Conservation (phyloP, 2,113 vertebrate species). For the Acrocephalus arundinaceus region DNA sequence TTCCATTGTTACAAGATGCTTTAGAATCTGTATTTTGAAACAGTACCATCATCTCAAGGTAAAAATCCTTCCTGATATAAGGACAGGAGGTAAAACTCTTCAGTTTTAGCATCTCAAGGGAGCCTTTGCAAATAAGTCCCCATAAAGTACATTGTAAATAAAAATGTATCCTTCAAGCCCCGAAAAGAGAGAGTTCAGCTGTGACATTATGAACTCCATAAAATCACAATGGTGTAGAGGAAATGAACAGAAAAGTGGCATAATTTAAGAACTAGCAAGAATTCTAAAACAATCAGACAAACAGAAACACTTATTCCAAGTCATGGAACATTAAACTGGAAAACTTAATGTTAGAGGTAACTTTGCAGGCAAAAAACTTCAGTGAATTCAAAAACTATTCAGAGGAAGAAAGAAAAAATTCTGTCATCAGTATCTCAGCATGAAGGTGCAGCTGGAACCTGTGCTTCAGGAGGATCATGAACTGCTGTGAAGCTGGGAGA, state of each 20-base stretch:
- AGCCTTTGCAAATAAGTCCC: neutral
- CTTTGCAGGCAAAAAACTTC: neutral
- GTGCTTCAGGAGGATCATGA: neutral
- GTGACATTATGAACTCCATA: neutral
- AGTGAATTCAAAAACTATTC: neutral
- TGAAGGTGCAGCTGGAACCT: neutral
- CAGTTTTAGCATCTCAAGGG: neutral
- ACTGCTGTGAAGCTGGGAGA: neutral
- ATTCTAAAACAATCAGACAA: neutral
- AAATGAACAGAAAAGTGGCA: neutral
- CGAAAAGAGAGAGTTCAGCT: neutral
- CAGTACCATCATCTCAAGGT: neutral
- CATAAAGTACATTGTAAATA: neutral
- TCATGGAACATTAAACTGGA: neutral
- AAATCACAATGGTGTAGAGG: neutral
- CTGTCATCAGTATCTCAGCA: neutral
- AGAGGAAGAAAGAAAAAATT: neutral
- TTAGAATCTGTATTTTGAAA: neutral
- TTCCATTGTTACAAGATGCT: neutral
- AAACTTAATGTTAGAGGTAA: neutral
- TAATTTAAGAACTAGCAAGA: neutral
- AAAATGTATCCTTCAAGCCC: neutral
- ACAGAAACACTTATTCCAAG: neutral
- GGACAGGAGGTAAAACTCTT: neutral
- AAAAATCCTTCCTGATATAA: neutral